Evolutionary conservation across 2,113 vertebrate species (phyloP), one percentile per base, ranked within the genome.

Genomic region (Struthio camelus): DNA sequence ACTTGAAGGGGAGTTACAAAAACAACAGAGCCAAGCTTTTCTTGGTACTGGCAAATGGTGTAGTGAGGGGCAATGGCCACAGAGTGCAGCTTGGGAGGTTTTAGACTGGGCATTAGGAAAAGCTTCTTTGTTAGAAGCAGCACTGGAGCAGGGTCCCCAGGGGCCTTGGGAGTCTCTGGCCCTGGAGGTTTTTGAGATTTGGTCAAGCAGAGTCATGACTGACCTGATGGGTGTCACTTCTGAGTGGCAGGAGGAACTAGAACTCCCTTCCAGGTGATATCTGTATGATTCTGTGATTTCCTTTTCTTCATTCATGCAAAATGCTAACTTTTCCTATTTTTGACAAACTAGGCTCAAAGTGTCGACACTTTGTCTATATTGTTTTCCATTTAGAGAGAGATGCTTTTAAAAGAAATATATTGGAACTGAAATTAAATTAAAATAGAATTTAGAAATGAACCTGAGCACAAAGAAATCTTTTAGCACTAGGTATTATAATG

Each of bases 41-140:
- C 1, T 1, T 53, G 5, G 0, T 77, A 61, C 36, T 36, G 23
- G 9, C 27, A 67, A 64, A 54, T 24, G 12, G 14, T 36, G 3
- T 46, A 71, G 56, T 12, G 61, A n/a, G 36, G 32, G 34, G 7
- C 36, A 56, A 36, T 13, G 30, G 51, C 70, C 51, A 32, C n/a
- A 54, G 28, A n/a, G 18, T 81, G n/a, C 34, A 87, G 3, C 36
- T 36, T 64, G 17, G 34, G 23, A 53, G 9, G 2, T 10, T 77
- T 89, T 77, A 42, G 22, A n/a, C 20, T 48, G 51, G 48, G 50
- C 15, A 15, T 2, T 48, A 53, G 48, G 30, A 56, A 65, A 76
- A 66, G 34, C 5, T 4, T 48, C 50, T 59, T 61, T 4, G 2
- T 72, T 36, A 81, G 17, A 27, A 89, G 38, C 30, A 88, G 50